A percentile compares a stretch with the other conserved stretches of the same genome.
These are phyloP conservation scores for Pinna nobilis DNA, from an alignment of 1,140 invertebrate species.

Conservation along the genomic window DNA sequence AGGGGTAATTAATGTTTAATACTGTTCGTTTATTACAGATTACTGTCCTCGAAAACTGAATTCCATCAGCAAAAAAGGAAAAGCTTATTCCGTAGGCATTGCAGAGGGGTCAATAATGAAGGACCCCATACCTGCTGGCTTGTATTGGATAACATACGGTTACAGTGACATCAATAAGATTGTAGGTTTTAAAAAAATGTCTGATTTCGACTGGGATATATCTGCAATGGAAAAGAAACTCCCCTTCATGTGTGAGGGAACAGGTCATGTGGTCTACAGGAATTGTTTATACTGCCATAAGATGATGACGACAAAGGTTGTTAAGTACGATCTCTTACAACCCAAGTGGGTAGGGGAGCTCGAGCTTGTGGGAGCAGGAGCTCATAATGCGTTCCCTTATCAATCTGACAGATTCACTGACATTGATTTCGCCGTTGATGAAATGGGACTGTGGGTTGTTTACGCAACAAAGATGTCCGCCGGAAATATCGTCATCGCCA, in stretches of 20 bases:
- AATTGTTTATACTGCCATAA: constrained; percentile 63
- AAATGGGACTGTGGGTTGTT: constrained; percentile 66
- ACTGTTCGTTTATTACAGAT: constrained; percentile 49
- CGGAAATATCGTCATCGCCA: constrained; percentile 65
- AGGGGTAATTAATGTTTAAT: too few relatives aligned
- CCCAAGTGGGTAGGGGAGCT: constrained; percentile 50
- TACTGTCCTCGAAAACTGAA: constrained; percentile 51
- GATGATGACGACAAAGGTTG: constrained; percentile 57
- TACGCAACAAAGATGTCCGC: constrained; percentile 58
- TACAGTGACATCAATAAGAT: constrained; percentile 51
- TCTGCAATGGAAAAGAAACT: constrained; percentile 43
- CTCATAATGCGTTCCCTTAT: constrained; percentile 61
- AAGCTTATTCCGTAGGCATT: constrained; percentile 33
- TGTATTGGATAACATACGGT: constrained; percentile 53
- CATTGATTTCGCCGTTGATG: constrained; percentile 68
- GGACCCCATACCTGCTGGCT: constrained; percentile 48
- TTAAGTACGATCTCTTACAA: constrained; percentile 59
- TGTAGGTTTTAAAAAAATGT: constrained; percentile 28
- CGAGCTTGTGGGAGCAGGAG: constrained; percentile 49
- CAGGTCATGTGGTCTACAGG: constrained; percentile 64
- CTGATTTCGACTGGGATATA: constrained; percentile 16
- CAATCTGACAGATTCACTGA: constrained; percentile 59
- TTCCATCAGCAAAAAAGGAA: constrained; percentile 35
- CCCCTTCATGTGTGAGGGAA: constrained; percentile 65
- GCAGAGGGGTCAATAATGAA: constrained; percentile 46